Evolutionary conservation across 2,797 vertebrate species (phyloP).

Genomic region (Tragopan temminckii): DNA sequence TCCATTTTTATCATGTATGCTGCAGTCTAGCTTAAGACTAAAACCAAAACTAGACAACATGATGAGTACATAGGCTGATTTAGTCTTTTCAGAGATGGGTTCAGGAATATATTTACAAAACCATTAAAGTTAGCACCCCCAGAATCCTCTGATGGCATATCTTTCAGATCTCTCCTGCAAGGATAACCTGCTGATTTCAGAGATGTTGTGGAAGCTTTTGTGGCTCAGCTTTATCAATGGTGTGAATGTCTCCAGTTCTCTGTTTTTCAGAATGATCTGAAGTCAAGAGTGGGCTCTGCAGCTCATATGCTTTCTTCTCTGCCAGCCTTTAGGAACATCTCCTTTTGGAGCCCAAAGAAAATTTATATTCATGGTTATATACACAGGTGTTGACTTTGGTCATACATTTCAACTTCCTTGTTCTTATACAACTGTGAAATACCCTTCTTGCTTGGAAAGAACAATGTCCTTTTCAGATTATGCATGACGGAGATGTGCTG

Average conservation of each 20-base stretch:
- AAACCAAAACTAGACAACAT: background rate
- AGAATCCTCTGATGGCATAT: background rate
- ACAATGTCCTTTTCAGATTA: background rate
- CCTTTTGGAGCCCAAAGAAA: conserved; percentile 10
- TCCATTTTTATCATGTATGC: background rate
- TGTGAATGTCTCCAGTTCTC: background rate
- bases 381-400: conserved; percentile 1
- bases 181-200: background rate
- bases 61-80: background rate
- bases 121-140: background rate
- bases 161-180: background rate
- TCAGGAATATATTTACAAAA: background rate
- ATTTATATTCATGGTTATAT: background rate
- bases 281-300: background rate
- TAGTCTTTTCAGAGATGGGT: background rate
- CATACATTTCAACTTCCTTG: background rate
- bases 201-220: background rate
- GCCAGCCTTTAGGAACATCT: background rate
- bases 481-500: background rate
- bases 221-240: background rate
- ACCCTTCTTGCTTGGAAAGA: background rate
- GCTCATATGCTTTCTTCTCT: background rate
- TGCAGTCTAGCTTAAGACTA: background rate
- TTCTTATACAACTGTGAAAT: background rate
- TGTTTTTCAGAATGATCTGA: background rate